Evolutionary conservation across 2,113 vertebrate genomes (phyloP).

Genomic region (Falco punctatus): DNA sequence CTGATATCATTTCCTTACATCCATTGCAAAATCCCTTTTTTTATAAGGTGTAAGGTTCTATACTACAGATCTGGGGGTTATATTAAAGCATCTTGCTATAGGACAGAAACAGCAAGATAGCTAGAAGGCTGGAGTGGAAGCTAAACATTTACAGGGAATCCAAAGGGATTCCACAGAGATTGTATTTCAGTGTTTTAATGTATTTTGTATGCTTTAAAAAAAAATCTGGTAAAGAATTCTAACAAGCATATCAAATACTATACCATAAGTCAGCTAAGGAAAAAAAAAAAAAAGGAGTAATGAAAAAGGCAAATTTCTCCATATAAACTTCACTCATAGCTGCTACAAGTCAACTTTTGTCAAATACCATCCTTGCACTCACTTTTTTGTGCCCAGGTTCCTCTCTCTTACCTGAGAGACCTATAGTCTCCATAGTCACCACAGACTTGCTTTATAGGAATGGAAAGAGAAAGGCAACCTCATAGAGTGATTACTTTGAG

Average conservation of each 20-base stretch:
- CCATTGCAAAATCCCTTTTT: constrained; percentile 21
- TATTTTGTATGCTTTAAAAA: background rate
- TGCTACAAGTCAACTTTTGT: background rate
- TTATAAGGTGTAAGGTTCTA: constrained; percentile 37
- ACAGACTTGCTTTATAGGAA: background rate
- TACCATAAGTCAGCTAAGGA: background rate
- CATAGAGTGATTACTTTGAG: accelerated
- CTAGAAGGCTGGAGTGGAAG: background rate
- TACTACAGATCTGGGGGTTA: background rate
- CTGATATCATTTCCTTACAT: constrained; percentile 21
- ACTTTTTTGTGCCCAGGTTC: background rate
- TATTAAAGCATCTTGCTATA: constrained; percentile 2
- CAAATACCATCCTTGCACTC: background rate
- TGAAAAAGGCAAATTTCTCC: background rate
- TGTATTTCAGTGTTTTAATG: constrained; percentile 11
- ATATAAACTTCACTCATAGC: background rate
- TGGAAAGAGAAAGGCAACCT: background rate
- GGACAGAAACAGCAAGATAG: constrained; percentile 9
- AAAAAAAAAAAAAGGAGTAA: background rate
- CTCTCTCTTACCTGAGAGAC: background rate
- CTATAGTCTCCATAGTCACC: background rate
- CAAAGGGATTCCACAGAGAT: background rate
- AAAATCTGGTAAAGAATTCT: background rate
- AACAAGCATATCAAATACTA: background rate
- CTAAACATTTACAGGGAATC: background rate